Evolutionary conservation across 2,888 invertebrate species (phyloP), one percentile per base, ranked within the genome.

Genomic region (Cheilosia vernalis): DNA sequence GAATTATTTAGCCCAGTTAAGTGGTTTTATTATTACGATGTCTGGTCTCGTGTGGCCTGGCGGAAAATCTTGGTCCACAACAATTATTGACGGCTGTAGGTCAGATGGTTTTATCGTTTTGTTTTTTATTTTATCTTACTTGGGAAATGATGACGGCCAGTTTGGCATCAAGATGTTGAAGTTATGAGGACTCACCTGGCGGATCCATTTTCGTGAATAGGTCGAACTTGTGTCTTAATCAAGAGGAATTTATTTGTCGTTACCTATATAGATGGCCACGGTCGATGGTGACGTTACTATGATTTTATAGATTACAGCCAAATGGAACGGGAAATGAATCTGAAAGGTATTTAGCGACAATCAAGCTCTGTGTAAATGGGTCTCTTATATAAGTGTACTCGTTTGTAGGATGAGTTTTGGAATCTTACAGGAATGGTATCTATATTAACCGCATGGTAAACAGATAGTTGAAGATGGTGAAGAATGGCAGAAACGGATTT

Each of bases 1-100:
- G 53, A 61, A 72, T 77, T 70, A 53, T 72, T 82, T 72, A 72
- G 80, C 64, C 66, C 55, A 70, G 84, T 80, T 84, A 80, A 84
- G 84, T 80, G 80, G 74, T 84, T 74, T 76, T 49, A 64, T 80
- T 84, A 74, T 70, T 37, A 70, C 51, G 67, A 67, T 42, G 73
- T 66, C 66, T 60, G 61, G 49, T 58, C 44, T 56, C 19, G 33
- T 56, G 56, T 47, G 53, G 30, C 37, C 2, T 40, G 58, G 19
- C 13, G n/a, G 61, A 51, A 63, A 33, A 64, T 64, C 40, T 70
- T 42, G 27, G 58, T 17, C 33, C 37, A 42, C 63, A 64, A 55
- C 56, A 70, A 64, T 51, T 77, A 77, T 66, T 66, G 79, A 73
- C 69, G 69, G 64, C 74, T 74, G 60, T 60, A 60, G 74, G 79